Conservation (phyloP, 2,797 vertebrate genomes). For the Gallinago solitaria region DNA sequence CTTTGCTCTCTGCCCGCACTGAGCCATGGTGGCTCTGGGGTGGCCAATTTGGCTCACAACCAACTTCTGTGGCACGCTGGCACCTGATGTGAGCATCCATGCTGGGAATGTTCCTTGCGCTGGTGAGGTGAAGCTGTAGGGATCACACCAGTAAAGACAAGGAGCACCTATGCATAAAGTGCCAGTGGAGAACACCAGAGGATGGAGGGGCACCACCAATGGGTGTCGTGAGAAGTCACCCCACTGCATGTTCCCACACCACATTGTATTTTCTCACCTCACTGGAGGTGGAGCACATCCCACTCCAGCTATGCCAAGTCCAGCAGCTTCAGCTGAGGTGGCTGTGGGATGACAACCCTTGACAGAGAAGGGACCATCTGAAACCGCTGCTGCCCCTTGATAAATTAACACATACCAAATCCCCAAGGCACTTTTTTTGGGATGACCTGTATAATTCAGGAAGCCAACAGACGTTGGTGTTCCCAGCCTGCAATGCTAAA, state of each 20-base stretch:
- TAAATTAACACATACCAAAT: neutral
- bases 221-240: neutral
- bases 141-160: neutral
- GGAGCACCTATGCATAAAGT: neutral
- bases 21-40: neutral
- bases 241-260: neutral
- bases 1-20: neutral
- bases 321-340: neutral
- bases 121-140: too few species aligned
- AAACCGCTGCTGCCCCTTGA: neutral
- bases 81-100: neutral
- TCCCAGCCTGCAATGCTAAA: neutral
- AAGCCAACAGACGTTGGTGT: rapidly evolving
- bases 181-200: neutral
- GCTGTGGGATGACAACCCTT: neutral
- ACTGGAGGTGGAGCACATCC: rapidly evolving
- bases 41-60: neutral
- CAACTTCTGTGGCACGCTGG: neutral
- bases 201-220: neutral
- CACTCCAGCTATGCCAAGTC: rapidly evolving
- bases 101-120: neutral
- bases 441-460: neutral
- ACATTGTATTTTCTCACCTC: neutral
- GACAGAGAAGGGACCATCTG: neutral
- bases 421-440: neutral